Base-by-base conservation (phyloP, 2,113 vertebrate species). In the Ciconia boyciana region DNA sequence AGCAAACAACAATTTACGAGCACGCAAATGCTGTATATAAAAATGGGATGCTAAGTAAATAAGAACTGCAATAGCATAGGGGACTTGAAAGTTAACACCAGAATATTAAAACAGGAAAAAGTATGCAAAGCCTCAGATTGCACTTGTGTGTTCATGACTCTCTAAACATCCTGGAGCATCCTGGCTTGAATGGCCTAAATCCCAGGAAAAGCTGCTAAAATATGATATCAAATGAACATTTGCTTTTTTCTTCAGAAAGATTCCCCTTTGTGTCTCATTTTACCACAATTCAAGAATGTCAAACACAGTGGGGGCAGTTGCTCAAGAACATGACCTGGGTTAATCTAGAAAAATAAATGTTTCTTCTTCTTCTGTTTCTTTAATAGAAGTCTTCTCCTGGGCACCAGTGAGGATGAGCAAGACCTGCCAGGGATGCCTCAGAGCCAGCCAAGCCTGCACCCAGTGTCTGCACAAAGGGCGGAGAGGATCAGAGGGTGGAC, bases 161-260 rank as follows among this genome's bases (percentile, higher is more conserved):
- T 96, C 62, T 91, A 95, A 97, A 95, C 94, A 95, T 94, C 93
- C 94, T 89, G 89, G 16, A 85, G 58, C 34, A 43, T 39, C 28
- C 69, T 91, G 54, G 18, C 36, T 85, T 68, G 65, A 62, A 79
- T 36, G 74, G 36, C 49, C 64, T 80, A 80, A 91, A 87, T 85
- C 62, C 43, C 74, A 85, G 83, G 78, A 94, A 95, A 90, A 77
- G 62, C n/a, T 83, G 62, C 49, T 92, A 85, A 65, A 92, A 65
- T 29, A 57, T 2, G 7, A 25, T 54, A 61, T 94, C 54, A 60
- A 79, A 86, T 52, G 24, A 84, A 39, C 22, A 16, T 51, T 79
- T 43, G 16, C 17, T 65, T 86, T 76, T 91, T 74, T 22, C 41
- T 61, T 89, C 44, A 41, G 12, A 16, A 80, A 86, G 20, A 44